Evolutionary conservation across 2,888 invertebrate species (phyloP), one percentile per base, ranked within the genome.

Genomic region (Xestia ashworthii): DNA sequence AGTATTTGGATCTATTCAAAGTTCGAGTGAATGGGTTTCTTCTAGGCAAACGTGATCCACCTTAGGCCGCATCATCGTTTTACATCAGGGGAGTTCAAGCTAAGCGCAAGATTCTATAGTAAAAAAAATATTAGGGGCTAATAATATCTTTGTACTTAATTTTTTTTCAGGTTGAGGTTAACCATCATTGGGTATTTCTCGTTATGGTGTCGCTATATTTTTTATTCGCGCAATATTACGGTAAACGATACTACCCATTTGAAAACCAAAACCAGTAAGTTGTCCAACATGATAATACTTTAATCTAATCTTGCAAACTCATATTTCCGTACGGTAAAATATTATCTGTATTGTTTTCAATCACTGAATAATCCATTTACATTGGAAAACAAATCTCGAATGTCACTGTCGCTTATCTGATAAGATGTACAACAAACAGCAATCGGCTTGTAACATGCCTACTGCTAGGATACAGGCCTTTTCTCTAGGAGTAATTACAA

Each of bases 341-440:
- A 58, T 38, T 58, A 74, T 74, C 75, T 58, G 6, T 38, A 74
- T 75, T 48, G 46, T 2, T 74, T 48, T 32, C 6, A 53, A 55
- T 38, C 44, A 32, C 8, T 55, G 44, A 73, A 5, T 74, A 32
- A 74, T 46, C 0, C 12, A 16, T 44, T 44, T 74, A 44, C 11
- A 32, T 55, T 44, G 73, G 19, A 72, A 68, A 67, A 32, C 12
- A n/a, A 25, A 70, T 62, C 38, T 16, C 9, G n/a, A 58, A 6
- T 71, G 14, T 38, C 14, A 16, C 9, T 38, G n/a, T 71, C 44
- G 9, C 5, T 11, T 64, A 12, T 32, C 22, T 32, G 46, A 32
- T 58, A 44, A 8, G 12, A 60, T 8, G 16, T 8, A 60, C 8
- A 60, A 16, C 32, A 60, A 60, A 60, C 6, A 60, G 3, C 32